Base-by-base conservation (phyloP, 2,113 vertebrate species). In the Pseudopipra pipra region DNA sequence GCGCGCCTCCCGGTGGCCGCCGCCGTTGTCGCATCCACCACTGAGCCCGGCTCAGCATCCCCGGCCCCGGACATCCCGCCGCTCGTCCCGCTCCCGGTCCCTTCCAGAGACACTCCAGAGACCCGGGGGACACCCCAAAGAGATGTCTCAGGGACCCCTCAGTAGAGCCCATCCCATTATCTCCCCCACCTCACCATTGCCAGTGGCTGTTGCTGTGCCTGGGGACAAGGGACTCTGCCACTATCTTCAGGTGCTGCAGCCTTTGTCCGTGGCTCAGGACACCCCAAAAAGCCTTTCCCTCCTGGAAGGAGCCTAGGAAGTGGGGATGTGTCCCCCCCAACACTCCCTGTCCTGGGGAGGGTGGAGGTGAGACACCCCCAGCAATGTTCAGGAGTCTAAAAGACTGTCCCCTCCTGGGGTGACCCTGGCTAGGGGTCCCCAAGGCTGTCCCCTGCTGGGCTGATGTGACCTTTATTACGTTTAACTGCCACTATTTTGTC, bases 311-410 rank as follows among this genome's bases (percentile, higher is more conserved):
- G 14, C 46, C 41, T 2, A 0, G 19, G n/a, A 37, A 24, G 1
- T 19, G 28, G 6, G 5, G 14, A 5, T 19, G 9, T 21, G 43
- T 2, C 5, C 6, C 25, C 28, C 51, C 25, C 30, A 33, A 28
- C 22, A 52, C 25, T 27, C 17, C 4, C 16, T 22, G 25, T 25
- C 24, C 58, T 2, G 43, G 33, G 24, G 43, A 39, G 11, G 30
- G 7, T 1, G 0, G 43, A 16, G 30, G 8, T 9, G 54, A 13
- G 47, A 9, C 37, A 1, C 35, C 17, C n/a, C 12, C 2, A 1
- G 51, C 3, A 0, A 14, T 3, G 49, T 12, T 35, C 41, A 25
- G 37, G 39, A 0, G 56, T 30, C 52, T 49, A 63, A 49, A 37
- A 18, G 44, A 39, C 49, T 22, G 16, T n/a, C n/a, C 27, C 61